Base-by-base conservation (phyloP, 2,888 invertebrate genomes). In the Celastrina argiolus region DNA sequence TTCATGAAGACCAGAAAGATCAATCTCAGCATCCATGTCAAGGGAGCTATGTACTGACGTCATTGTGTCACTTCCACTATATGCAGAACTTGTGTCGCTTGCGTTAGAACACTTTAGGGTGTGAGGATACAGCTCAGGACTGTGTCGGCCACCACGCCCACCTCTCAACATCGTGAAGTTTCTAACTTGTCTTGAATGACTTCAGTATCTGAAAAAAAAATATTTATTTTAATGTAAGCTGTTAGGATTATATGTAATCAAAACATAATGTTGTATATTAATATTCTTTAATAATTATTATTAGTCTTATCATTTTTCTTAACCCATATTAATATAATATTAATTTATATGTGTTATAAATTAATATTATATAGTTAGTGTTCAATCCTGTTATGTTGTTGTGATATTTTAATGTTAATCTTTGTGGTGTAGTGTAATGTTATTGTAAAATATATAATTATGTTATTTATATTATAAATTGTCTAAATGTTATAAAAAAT, bases 11-110 rank as follows among this genome's bases (percentile, higher is more conserved):
- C 98, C 99, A 56, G 97, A 96, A 69, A 98, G 94, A 85, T 98
- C 98, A 65, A 97, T 96, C 85, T 97, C 97, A 78, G 93, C 93
- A 73, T 95, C 95, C 83, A 94, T 93, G 78, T 95, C 95, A 69
- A 95, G 85, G 71, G 96, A 96, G 79, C 96, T 96, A 83, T 97
- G 97, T 68, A 96, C 96, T 68, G 97, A 97, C 76, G 97, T 97
- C 97, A 98, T 97, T 72, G 97, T 97, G 92, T 98, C 98, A 74
- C 97, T 97, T 72, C 98, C 98, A 79, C 97, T 97, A 88, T 98
- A 98, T 67, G 98, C 98, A 73, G 98, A 98, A 83, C 97, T 98
- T 28, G 98, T 98, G 85, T 98, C 98, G 81, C 97, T 97, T 63
- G 97, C 97, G 84, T 95, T 91, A 75, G 92, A 92, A 80, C 92